Evolutionary conservation across 2,888 invertebrate genomes (phyloP), one percentile per base, ranked within the genome.

Genomic region (Mythimna ferrago): DNA sequence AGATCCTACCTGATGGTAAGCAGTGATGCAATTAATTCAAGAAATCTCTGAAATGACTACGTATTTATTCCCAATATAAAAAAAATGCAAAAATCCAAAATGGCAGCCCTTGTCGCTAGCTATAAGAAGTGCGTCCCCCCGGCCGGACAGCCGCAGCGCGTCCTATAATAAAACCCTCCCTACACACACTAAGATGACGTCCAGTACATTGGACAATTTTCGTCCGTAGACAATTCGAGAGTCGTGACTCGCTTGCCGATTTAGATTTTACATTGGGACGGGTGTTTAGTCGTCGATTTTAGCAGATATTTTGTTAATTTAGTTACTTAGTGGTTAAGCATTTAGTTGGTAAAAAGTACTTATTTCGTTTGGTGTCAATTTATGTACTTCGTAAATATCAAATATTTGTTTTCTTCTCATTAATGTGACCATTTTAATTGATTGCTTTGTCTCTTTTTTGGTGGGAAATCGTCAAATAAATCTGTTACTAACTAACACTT

Each of bases 171-270:
- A 93, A 94, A 93, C 93, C 94, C 92, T 90, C 93, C 83, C 89
- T 92, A 89, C 94, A 91, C 94, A 90, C 94, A 94, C 94, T 93
- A 95, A 95, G 95, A 95, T 91, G 94, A 60, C 93, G 92, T 89
- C 86, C 84, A 90, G 91, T 93, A 92, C 93, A 94, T 94, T 93
- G 94, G 94, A 94, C 94, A 93, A 96, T 95, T 95, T 94, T 94
- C 95, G 90, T 89, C 80, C 88, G 90, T 84, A 87, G 89, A 90
- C 85, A 82, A 86, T 84, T 87, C 85, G 85, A 80, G 88, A 88
- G 86, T 91, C 93, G 94, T 94, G 94, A 94, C 95, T 94, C 85
- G 94, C 86, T 89, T 94, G 88, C 87, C 91, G 92, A 95, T 94
- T 94, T 89, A 84, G 89, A 90, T 90, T 90, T 91, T 89, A 89